Conservation (phyloP, 2,113 vertebrate species). For the Zosterops japonicus region DNA sequence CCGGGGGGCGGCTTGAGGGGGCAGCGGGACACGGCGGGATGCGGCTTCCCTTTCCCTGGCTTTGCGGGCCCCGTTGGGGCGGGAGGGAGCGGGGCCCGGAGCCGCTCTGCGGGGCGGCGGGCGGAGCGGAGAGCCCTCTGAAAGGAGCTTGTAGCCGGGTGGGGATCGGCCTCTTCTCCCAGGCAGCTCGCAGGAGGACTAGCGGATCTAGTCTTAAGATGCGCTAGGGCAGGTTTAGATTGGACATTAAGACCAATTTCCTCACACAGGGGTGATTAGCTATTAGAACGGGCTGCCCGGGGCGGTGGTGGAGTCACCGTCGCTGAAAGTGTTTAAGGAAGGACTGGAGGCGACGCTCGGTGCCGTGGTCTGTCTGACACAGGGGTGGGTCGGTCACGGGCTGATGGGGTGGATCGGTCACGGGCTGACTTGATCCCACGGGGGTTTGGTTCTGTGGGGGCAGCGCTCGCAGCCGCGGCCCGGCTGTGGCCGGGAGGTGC, state of each 20-base stretch:
- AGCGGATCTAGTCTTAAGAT: neutral
- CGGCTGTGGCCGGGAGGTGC: accelerated
- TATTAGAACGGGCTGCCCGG: neutral
- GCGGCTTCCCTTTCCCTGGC: no score
- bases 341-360: neutral
- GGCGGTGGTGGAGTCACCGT: neutral
- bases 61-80: neutral
- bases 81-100: neutral
- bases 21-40: no score
- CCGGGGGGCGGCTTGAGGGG: no score
- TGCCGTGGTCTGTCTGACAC: accelerated
- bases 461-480: neutral
- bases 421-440: accelerated
- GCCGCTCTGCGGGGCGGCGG: neutral
- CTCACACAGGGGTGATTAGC: neutral
- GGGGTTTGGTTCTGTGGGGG: neutral
- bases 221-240: neutral
- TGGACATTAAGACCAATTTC: neutral
- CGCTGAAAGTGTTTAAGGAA: neutral
- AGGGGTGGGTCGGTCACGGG: neutral
- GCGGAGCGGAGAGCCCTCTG: neutral
- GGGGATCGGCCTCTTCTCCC: neutral
- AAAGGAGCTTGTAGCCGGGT: neutral
- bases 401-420: neutral
- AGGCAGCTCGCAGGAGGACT: neutral